These are phyloP conservation scores for Saguinus imperator DNA, from an alignment of 2,113 vertebrate genomes.

Conservation along the genomic window DNA sequence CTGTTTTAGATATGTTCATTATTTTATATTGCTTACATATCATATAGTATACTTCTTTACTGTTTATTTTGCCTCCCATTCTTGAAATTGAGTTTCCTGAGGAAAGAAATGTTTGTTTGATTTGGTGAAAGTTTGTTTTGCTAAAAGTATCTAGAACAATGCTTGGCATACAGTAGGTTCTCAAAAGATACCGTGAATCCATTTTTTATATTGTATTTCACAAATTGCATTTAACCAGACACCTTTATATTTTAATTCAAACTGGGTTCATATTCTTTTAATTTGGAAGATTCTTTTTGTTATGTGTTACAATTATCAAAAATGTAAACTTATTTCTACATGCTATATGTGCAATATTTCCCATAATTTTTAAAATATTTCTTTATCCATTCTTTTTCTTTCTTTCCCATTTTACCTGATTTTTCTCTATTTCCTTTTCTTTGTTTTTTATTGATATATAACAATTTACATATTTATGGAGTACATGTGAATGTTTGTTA, in stretches of 20 bases:
- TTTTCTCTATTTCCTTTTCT: background rate
- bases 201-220: background rate
- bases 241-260: background rate
- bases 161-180: background rate
- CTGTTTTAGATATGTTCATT: background rate
- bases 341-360: background rate
- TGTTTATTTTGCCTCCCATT: background rate
- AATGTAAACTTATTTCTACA: background rate
- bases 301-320: background rate
- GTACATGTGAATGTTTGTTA: background rate
- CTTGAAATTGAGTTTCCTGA: background rate
- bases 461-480: background rate
- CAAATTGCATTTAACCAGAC: background rate
- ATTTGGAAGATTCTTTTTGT: background rate
- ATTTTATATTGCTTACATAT: background rate
- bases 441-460: background rate
- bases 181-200: background rate
- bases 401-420: background rate
- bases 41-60: background rate
- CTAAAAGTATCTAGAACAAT: background rate
- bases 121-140: background rate
- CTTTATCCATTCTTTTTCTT: background rate
- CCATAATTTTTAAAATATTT: background rate
- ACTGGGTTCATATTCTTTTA: background rate
- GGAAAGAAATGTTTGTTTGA: background rate